phyloP scores from a whole-genome alignment of 2,113 vertebrate genomes.

The Bagarius yarrelli region DNA sequence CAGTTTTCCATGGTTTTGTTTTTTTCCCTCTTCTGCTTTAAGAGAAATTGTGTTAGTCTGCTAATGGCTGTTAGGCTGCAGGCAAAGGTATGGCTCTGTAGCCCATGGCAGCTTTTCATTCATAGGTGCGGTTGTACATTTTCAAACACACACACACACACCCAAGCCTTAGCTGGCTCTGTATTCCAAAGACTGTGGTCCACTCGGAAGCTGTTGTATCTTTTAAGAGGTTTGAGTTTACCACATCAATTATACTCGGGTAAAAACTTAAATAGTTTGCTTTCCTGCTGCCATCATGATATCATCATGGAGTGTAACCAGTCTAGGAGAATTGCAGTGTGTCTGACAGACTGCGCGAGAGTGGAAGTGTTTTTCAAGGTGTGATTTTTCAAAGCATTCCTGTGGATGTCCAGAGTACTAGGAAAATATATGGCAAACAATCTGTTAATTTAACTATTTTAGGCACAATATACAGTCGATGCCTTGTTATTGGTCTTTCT shows the following conservation, averaged over 20 bases:
- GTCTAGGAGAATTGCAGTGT: background rate
- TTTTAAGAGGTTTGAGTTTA: background rate
- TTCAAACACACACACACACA: slow-evolving; percentile 16
- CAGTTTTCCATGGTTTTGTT: background rate
- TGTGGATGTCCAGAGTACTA: too few relatives aligned
- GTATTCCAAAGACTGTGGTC: background rate
- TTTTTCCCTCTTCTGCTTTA: background rate
- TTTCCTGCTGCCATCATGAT: background rate
- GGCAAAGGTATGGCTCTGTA: slow-evolving; percentile 32
- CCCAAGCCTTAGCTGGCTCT: slow-evolving; percentile 11
- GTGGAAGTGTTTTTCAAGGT: too few relatives aligned
- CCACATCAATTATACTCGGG: background rate
- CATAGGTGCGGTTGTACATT: slow-evolving; percentile 41
- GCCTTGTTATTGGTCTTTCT: too few relatives aligned
- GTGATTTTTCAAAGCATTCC: too few relatives aligned
- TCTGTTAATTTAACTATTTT: too few relatives aligned
- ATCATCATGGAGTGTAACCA: background rate
- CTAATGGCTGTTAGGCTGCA: slow-evolving; percentile 6
- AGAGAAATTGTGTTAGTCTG: background rate
- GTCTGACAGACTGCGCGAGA: background rate
- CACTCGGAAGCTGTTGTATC: background rate
- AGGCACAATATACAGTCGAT: too few relatives aligned
- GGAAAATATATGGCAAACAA: too few relatives aligned
- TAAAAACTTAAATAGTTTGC: background rate
- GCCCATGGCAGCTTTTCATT: slow-evolving; percentile 36